Evolutionary conservation across 2,113 vertebrate species (phyloP).

Genomic region (Chamaea fasciata): DNA sequence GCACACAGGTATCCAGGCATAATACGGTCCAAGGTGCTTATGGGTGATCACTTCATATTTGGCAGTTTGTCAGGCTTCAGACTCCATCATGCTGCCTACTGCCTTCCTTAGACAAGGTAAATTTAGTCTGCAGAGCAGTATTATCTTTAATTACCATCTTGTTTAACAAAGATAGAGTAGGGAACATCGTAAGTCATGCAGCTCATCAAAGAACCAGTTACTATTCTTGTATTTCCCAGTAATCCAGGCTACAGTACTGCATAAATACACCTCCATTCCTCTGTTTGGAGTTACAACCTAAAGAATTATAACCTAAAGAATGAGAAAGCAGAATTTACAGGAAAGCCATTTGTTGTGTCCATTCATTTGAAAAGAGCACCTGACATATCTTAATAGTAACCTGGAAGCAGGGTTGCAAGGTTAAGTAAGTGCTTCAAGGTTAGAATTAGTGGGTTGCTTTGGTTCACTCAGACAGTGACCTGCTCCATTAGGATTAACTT

Average conservation of each 20-base stretch:
- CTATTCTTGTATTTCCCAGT: neutral
- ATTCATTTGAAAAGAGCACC: neutral
- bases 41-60: neutral
- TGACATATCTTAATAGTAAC: neutral
- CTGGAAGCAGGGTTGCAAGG: neutral
- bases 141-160: slow-evolving; percentile 43
- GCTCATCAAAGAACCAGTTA: neutral
- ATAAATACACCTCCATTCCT: neutral
- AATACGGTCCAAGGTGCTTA: neutral
- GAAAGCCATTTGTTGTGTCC: neutral
- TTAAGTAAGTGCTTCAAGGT: neutral
- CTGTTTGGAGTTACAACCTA: neutral
- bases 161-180: neutral
- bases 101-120: neutral
- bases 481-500: neutral
- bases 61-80: neutral
- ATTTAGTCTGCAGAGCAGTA: neutral
- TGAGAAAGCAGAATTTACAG: neutral
- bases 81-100: neutral
- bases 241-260: neutral
- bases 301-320: neutral
- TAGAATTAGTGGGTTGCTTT: neutral
- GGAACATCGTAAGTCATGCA: neutral
- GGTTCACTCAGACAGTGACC: neutral
- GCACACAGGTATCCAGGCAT: neutral